phyloP scores from a whole-genome alignment of 2,797 vertebrate species.

The Ptychadena robeensis region DNA sequence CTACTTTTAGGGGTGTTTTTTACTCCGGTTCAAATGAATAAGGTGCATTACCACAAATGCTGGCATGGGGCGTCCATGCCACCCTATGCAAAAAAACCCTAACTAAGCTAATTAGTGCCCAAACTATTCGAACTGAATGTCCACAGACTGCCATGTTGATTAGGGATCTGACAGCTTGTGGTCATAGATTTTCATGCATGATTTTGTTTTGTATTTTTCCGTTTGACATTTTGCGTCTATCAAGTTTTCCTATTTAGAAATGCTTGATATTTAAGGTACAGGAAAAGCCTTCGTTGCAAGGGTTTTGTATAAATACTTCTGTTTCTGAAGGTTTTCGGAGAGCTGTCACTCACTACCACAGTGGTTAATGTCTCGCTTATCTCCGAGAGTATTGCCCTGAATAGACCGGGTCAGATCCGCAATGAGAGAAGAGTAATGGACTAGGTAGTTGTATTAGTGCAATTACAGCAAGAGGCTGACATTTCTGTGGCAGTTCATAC shows the following conservation, averaged over 20 bases:
- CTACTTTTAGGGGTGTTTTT: no score
- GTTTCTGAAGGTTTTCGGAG: neutral
- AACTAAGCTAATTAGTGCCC: no score
- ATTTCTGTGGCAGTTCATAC: neutral
- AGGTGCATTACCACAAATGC: no score
- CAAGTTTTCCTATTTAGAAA: neutral
- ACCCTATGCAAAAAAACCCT: no score
- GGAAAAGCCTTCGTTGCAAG: neutral
- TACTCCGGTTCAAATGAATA: no score
- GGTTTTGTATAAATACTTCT: neutral
- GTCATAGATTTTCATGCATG: no score
- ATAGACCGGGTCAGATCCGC: constrained; percentile 12
- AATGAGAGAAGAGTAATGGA: constrained; percentile 14
- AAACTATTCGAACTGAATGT: no score
- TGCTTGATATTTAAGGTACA: neutral
- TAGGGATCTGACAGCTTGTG: no score
- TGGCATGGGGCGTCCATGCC: no score
- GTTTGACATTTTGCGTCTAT: no score
- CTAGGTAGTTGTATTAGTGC: neutral
- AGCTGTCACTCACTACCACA: neutral
- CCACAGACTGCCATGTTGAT: no score
- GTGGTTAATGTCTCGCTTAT: neutral
- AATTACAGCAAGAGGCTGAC: neutral
- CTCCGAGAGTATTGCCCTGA: neutral
- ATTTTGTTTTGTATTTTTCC: no score